Evolutionary conservation across 2,797 vertebrate genomes (phyloP).

Genomic region (Clamator glandarius): DNA sequence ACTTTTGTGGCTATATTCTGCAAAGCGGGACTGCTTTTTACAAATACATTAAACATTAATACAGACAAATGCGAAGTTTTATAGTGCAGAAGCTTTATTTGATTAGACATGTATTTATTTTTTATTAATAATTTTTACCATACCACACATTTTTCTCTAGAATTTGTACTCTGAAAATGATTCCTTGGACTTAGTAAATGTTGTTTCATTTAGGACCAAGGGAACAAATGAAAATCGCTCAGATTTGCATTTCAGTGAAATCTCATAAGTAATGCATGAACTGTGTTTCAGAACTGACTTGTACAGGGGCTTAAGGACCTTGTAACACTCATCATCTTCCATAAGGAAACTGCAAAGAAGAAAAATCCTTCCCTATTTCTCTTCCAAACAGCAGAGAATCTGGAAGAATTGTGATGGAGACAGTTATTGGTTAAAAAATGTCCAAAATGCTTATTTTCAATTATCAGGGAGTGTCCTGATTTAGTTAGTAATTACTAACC

Average conservation of each 20-base stretch:
- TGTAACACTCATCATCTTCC: slow-evolving; percentile 30
- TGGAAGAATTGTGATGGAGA: background rate
- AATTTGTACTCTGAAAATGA: slow-evolving; percentile 65
- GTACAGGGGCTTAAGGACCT: slow-evolving; percentile 43
- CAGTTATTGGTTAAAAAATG: background rate
- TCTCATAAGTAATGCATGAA: slow-evolving; percentile 76
- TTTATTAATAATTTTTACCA: slow-evolving; percentile 81
- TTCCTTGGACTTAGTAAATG: slow-evolving; percentile 70
- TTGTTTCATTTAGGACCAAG: slow-evolving; percentile 72
- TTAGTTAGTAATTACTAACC: background rate
- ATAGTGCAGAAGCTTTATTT: slow-evolving; percentile 77
- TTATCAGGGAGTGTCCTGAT: background rate
- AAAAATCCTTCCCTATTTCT: background rate
- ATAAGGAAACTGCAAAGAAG: slow-evolving; percentile 6
- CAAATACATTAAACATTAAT: slow-evolving; percentile 86
- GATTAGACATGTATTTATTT: slow-evolving; percentile 81
- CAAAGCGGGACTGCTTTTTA: slow-evolving; percentile 80
- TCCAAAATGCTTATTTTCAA: background rate
- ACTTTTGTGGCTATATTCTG: slow-evolving; percentile 69
- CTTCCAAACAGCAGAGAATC: background rate
- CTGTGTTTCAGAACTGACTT: slow-evolving; percentile 11
- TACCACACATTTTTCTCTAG: slow-evolving; percentile 52
- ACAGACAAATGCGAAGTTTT: slow-evolving; percentile 80
- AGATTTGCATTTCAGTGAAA: slow-evolving; percentile 74
- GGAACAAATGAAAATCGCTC: slow-evolving; percentile 64